Conservation (phyloP, 35 echinoderm and acorn worm species). For the Chiridota heheva region DNA sequence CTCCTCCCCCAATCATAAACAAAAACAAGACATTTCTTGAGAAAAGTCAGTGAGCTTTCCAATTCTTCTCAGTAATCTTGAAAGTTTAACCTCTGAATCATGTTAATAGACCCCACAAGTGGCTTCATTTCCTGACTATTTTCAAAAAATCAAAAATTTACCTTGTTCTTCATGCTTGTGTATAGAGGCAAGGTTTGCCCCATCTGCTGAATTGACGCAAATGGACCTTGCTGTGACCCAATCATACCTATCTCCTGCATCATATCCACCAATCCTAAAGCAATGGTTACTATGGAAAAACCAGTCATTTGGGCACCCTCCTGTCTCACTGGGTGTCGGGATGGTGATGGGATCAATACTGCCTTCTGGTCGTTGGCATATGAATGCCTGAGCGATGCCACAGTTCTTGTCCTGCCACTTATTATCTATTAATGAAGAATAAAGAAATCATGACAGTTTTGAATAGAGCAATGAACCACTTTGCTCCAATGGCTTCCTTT, state of each 20-base stretch:
- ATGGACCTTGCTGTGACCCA: constrained; percentile 24
- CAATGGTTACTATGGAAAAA: constrained; percentile 32
- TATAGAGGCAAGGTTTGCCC: constrained; percentile 28
- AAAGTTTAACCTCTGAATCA: too few relatives aligned
- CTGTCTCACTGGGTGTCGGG: constrained; percentile 57
- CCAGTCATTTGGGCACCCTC: constrained; percentile 60
- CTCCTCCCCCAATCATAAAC: too few relatives aligned
- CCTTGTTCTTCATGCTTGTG: constrained; percentile 53
- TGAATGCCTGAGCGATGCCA: constrained; percentile 62
- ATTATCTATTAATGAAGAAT: constrained; percentile 17
- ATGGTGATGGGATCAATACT: constrained; percentile 57
- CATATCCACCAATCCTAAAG: constrained; percentile 17
- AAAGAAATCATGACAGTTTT: constrained; percentile 1
- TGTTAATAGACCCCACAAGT: too few relatives aligned
- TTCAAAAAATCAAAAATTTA: constrained; percentile 21
- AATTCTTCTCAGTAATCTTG: too few relatives aligned
- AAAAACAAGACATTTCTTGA: too few relatives aligned
- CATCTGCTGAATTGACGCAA: not conserved
- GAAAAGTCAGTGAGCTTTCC: too few relatives aligned
- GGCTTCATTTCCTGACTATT: too few relatives aligned
- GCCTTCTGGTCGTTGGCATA: constrained; percentile 69
- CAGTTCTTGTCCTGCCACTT: constrained; percentile 88
- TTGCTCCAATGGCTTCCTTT: too few relatives aligned
- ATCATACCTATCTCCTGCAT: not conserved
- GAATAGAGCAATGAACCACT: too few relatives aligned